phyloP scores from a whole-genome alignment of 1,140 invertebrate genomes.

The Penaeus indicus region DNA sequence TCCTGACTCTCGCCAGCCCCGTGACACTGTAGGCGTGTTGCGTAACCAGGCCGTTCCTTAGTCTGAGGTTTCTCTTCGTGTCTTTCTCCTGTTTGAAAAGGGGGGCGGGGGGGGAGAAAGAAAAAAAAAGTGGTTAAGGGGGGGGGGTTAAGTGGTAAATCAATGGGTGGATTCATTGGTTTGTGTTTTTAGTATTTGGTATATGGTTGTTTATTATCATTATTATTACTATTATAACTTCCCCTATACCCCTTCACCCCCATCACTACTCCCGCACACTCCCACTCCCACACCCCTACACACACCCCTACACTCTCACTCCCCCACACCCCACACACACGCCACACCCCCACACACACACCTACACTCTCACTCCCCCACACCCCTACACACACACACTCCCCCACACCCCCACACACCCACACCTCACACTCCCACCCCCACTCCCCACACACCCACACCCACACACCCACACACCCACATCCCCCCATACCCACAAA shows the following conservation, averaged over 20 bases:
- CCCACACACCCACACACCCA: neutral
- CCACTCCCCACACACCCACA: neutral
- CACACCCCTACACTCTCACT: neutral
- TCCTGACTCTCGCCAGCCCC: slow-evolving; percentile 79
- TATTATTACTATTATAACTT: neutral
- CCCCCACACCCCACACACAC: neutral
- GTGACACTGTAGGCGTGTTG: slow-evolving; percentile 82
- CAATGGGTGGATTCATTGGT: neutral
- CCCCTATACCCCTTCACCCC: neutral
- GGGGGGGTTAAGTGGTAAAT: neutral
- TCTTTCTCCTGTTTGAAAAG: slow-evolving; percentile 73
- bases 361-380: too few species aligned
- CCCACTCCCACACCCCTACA: neutral
- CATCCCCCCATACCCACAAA: too few species aligned
- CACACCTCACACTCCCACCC: too few species aligned
- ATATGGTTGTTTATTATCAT: neutral
- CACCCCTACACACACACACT: too few species aligned
- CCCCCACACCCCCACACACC: too few species aligned
- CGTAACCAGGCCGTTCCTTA: slow-evolving; percentile 77
- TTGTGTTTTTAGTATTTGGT: neutral
- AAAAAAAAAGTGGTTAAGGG: neutral
- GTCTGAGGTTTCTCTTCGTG: slow-evolving; percentile 71
- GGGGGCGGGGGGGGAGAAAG: neutral
- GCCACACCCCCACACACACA: neutral
- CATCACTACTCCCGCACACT: neutral